Base-by-base conservation (phyloP, 64 coral and sea anemone genomes). In the Hydrozoanthus tunicans region DNA sequence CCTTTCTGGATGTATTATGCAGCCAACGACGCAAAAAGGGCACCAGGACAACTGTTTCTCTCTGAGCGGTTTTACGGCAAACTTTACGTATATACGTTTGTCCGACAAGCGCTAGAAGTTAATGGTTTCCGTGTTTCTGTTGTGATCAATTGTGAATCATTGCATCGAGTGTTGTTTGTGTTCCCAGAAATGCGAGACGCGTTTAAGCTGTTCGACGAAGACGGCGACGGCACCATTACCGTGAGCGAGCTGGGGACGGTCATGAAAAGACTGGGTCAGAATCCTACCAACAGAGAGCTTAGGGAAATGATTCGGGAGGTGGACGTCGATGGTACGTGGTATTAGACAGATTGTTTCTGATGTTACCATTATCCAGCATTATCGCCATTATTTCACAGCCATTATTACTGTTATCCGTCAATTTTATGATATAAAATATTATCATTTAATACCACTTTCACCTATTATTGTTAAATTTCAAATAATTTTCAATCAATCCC, bases 131-230 rank as follows among this genome's bases (percentile, higher is more conserved):
- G 3, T 20, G 51, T 15, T 78, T 78, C 5, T 32, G 14, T 15
- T 15, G 15, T 15, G 6, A 9, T 27, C 13, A 7, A 1, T 3
- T 0, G 6, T 26, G 23, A 55, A 61, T 24, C 7, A 71, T 25
- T 71, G 7, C 9, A 61, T 24, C 0, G 56, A 25, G 1, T 81
- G 10, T 17, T 83, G 12, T 9, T 69, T 85, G 6, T 70, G 15
- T 56, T 85, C 64, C 7, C 17, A 85, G 82, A 85, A 70, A 85
- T 85, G 82, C 7, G 62, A 17, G 64, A 85, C 53, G 82, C 82
- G 15, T 85, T 85, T 53, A 85, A 85, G 52, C n/a, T 85, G 82
- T 85, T 85, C 23, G 82, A 85, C 64, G 82, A 85, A 63, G 82
- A 85, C 65, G 82, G 64, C 1, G 82, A 85, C 53, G 82, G 64